Evolutionary conservation across 92 coral and sea anemone genomes (phyloP).

Genomic region (Epizoanthus fatuus): DNA sequence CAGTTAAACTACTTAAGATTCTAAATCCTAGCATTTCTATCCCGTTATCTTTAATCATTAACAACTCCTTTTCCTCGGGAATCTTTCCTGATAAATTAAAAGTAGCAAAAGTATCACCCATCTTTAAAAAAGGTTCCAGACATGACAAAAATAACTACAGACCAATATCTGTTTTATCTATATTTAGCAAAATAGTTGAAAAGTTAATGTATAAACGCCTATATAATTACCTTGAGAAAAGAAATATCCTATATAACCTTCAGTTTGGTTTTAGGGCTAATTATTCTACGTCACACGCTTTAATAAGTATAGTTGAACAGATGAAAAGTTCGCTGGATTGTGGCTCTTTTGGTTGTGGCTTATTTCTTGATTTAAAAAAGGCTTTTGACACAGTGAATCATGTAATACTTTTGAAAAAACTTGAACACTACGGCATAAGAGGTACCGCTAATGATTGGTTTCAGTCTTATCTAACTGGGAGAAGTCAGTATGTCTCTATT

Average conservation of each 20-base stretch:
- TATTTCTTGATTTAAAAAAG: slow-evolving; percentile 11
- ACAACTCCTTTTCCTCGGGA: no score
- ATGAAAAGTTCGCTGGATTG: slow-evolving; percentile 12
- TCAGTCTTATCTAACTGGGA: slow-evolving; percentile 21
- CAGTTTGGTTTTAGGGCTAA: slow-evolving; percentile 52
- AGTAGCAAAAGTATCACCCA: slow-evolving; percentile 18
- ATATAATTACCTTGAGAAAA: slow-evolving; percentile 35
- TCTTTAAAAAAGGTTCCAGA: slow-evolving; percentile 1
- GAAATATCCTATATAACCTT: slow-evolving; percentile 35
- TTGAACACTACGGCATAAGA: slow-evolving; percentile 30
- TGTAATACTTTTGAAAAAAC: background rate
- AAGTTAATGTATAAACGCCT: slow-evolving; percentile 38
- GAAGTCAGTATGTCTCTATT: slow-evolving; percentile 20
- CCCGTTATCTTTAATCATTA: no score
- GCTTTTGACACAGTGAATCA: slow-evolving; percentile 11
- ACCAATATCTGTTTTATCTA: slow-evolving; percentile 13
- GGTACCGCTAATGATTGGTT: slow-evolving; percentile 54
- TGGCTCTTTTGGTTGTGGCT: slow-evolving; percentile 5
- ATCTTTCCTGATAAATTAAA: no score
- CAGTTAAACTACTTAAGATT: no score
- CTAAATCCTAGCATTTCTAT: no score
- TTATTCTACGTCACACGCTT: slow-evolving; percentile 34
- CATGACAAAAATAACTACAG: slow-evolving; percentile 35
- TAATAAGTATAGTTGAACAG: slow-evolving; percentile 13
- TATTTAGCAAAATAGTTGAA: slow-evolving; percentile 10